phyloP scores from a whole-genome alignment of 2,888 invertebrate species.

The Cactoblastis cactorum region DNA sequence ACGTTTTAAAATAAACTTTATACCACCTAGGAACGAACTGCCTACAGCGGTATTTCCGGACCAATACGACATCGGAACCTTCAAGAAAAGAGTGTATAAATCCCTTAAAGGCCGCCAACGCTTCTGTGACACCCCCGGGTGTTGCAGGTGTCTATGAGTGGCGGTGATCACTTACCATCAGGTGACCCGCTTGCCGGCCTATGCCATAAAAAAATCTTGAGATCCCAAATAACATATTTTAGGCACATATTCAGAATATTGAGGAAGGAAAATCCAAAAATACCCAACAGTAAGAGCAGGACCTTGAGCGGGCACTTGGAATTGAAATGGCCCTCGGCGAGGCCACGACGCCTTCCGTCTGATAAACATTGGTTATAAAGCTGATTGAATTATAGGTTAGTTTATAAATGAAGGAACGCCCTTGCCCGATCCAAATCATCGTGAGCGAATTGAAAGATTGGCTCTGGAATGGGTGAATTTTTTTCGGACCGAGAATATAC shows the following conservation, averaged over 20 bases:
- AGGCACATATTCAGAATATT: background rate
- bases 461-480: background rate
- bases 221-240: too few relatives aligned
- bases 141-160: too few relatives aligned
- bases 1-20: too few relatives aligned
- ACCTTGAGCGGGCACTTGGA: slow-evolving; percentile 60
- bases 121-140: too few relatives aligned
- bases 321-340: slow-evolving; percentile 15
- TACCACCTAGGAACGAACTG: too few relatives aligned
- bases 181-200: too few relatives aligned
- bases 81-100: too few relatives aligned
- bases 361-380: slow-evolving; percentile 17
- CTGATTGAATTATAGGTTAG: slow-evolving; percentile 33
- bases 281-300: slow-evolving; percentile 39
- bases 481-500: background rate
- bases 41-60: too few relatives aligned
- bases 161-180: too few relatives aligned
- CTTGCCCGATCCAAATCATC: slow-evolving; percentile 2
- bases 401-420: slow-evolving; percentile 15
- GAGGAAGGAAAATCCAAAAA: slow-evolving; percentile 41
- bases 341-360: slow-evolving; percentile 24
- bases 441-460: background rate
- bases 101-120: too few relatives aligned
- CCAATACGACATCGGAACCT: too few relatives aligned
- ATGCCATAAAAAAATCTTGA: too few relatives aligned